A percentile compares a stretch with the other conserved stretches of the same genome.
Conservation (phyloP, 2,888 invertebrate genomes). For the Ditula angustiorana region DNA sequence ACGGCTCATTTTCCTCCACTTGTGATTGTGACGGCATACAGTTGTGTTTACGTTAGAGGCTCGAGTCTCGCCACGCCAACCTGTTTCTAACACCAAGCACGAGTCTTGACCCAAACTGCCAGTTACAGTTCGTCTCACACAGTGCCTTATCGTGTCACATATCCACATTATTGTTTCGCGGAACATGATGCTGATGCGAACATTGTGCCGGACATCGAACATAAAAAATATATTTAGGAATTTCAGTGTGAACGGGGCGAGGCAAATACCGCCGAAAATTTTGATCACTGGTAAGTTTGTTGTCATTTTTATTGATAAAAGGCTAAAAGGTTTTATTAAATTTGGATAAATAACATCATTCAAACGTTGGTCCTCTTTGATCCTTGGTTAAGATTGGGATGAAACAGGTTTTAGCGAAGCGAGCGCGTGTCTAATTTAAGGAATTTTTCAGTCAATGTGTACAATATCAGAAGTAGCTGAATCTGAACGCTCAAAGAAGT, state of each 20-base stretch:
- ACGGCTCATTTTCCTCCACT: conserved; percentile 52
- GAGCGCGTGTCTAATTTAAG: no score
- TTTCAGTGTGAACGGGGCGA: conserved; percentile 58
- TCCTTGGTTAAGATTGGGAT: no score
- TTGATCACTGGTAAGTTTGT: conserved; percentile 84
- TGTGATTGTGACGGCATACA: conserved; percentile 2
- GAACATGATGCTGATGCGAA: conserved; percentile 64
- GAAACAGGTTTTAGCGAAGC: no score
- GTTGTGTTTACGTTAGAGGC: conserved; percentile 43
- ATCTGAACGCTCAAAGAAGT: no score
- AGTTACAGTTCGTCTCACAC: conserved; percentile 64
- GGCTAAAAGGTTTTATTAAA: no score
- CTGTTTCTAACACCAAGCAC: conserved; percentile 62
- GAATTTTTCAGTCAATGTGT: no score
- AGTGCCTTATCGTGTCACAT: conserved; percentile 64
- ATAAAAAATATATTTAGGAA: conserved; percentile 58
- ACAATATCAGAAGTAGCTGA: no score
- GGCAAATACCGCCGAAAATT: conserved; percentile 78
- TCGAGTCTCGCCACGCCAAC: conserved; percentile 50
- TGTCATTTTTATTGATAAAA: background rate
- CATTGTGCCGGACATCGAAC: conserved; percentile 57
- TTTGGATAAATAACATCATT: no score
- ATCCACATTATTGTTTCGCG: conserved; percentile 22
- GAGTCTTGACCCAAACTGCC: conserved; percentile 51
- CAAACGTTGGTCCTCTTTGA: no score